Evolutionary conservation across 2,888 invertebrate genomes (phyloP), one percentile per base, ranked within the genome.

Genomic region (Patella ulyssiponensis): DNA sequence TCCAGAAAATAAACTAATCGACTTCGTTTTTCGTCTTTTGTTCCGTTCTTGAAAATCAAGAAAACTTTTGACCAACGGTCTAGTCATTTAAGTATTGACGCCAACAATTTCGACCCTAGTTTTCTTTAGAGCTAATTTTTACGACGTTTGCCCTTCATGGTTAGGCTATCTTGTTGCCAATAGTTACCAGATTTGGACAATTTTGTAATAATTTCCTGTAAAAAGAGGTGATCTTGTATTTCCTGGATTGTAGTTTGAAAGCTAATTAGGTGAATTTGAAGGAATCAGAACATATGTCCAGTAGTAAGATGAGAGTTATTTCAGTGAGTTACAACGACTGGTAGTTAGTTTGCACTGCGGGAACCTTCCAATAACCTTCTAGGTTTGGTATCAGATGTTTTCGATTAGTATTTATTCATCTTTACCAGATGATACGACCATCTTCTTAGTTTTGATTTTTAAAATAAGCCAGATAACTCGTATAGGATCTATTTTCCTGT

Each of bases 21-120:
- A 64, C 64, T 64, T 64, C 64, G 64, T 64, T 64, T 20, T 11
- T 23, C 20, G 64, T 14, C 64, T 64, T 64, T 64, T 64, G 64
- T 64, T 64, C 64, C 20, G 11, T 64, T 64, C 64, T 23, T 23
- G 64, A 64, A 64, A 20, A 64, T 23, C 23, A 64, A 11, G 20
- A 64, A 20, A 20, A 23, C 3, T 11, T 20, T 64, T 64, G 64
- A 12, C 20, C 64, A 23, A 23, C 23, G 20, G 20, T 11, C 9
- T 23, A 9, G 20, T 64, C 64, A 64, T 23, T 23, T 20, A 64
- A 11, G 23, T 64, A 64, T 44, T 64, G 64, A 64, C 64, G 64
- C 64, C 20, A 64, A 11, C 20, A 23, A 23, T 64, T 64, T 64
- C 64, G 64, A 64, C 23, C 64, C 3, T 4, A 14, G 64, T 23